A percentile compares a stretch with the other conserved stretches of the same genome.
These are phyloP conservation scores for Cremastinae sp. DNA, from an alignment of 2,888 invertebrate species.

Conservation along the genomic window DNA sequence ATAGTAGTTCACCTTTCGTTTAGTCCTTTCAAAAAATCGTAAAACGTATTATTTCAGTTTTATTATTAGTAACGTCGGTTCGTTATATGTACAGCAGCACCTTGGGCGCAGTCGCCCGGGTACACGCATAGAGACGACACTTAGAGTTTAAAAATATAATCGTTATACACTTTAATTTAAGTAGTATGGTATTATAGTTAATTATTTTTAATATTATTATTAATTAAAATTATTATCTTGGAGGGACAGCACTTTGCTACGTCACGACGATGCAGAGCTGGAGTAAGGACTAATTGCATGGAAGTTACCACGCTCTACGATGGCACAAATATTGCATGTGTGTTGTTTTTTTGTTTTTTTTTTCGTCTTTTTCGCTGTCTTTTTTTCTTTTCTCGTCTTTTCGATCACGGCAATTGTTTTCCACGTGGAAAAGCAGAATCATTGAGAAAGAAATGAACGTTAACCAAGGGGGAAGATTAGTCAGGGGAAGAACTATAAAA, in stretches of 20 bases:
- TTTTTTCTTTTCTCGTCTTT: constrained; percentile 2
- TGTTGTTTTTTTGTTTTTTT: constrained; percentile 28
- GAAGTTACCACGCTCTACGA: constrained; percentile 79
- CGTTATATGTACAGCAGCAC: constrained; percentile 78
- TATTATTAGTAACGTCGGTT: constrained; percentile 73
- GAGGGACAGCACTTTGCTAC: constrained; percentile 80
- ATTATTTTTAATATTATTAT: constrained; percentile 66
- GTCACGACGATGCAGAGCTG: constrained; percentile 78
- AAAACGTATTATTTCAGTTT: constrained; percentile 65
- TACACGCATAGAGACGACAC: constrained; percentile 79
- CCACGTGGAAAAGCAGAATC: constrained; percentile 24
- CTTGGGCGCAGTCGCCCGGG: constrained; percentile 61
- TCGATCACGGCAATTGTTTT: constrained; percentile 34
- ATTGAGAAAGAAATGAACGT: constrained; percentile 26
- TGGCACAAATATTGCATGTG: constrained; percentile 74
- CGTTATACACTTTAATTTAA: constrained; percentile 78
- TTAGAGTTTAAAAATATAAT: constrained; percentile 81
- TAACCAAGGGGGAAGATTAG: constrained; percentile 38
- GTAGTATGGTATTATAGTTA: constrained; percentile 70
- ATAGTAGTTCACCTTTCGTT: constrained; percentile 56
- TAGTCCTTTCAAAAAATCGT: constrained; percentile 61
- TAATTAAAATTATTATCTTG: constrained; percentile 78
- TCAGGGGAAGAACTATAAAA: constrained; percentile 12
- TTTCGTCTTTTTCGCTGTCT: constrained; percentile 27
- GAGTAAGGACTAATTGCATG: constrained; percentile 76